These are phyloP conservation scores for Gymnoscelis rufifasciata DNA, from an alignment of 2,888 invertebrate genomes.

Conservation along the genomic window DNA sequence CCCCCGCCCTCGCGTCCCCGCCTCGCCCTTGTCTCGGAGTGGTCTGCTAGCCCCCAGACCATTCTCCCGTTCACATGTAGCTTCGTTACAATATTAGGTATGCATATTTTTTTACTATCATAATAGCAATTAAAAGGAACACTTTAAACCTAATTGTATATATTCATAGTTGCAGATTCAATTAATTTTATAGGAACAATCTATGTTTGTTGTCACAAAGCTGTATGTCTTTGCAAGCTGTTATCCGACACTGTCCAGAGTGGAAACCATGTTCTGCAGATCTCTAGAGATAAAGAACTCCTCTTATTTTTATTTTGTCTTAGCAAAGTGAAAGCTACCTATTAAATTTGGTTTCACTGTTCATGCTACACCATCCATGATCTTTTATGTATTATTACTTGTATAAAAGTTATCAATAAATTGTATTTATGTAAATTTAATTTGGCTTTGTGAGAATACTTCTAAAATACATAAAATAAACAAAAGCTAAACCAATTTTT, in stretches of 20 bases:
- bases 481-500: conserved; percentile 73
- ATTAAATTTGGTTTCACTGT: conserved; percentile 60
- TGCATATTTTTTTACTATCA: conserved; percentile 78
- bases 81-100: conserved; percentile 78
- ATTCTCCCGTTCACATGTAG: conserved; percentile 72
- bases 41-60: conserved; percentile 55
- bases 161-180: conserved; percentile 73
- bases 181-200: conserved; percentile 76
- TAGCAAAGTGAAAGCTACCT: conserved; percentile 55
- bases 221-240: conserved; percentile 57
- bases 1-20: conserved; percentile 55
- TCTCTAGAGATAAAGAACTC: conserved; percentile 64
- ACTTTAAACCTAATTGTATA: conserved; percentile 73
- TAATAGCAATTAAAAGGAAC: conserved; percentile 65
- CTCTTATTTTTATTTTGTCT: conserved; percentile 49
- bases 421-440: conserved; percentile 78
- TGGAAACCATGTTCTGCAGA: conserved; percentile 60
- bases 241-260: conserved; percentile 45
- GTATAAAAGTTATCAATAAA: conserved; percentile 75
- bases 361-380: conserved; percentile 26
- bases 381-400: conserved; percentile 72
- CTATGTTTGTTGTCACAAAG: conserved; percentile 66
- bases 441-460: conserved; percentile 78
- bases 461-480: conserved; percentile 75
- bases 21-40: conserved; percentile 62